Percentiles rank a stretch among this genome's conserved stretches.
phyloP scores from a whole-genome alignment of 2,888 invertebrate genomes.

The Diarsia brunnea region DNA sequence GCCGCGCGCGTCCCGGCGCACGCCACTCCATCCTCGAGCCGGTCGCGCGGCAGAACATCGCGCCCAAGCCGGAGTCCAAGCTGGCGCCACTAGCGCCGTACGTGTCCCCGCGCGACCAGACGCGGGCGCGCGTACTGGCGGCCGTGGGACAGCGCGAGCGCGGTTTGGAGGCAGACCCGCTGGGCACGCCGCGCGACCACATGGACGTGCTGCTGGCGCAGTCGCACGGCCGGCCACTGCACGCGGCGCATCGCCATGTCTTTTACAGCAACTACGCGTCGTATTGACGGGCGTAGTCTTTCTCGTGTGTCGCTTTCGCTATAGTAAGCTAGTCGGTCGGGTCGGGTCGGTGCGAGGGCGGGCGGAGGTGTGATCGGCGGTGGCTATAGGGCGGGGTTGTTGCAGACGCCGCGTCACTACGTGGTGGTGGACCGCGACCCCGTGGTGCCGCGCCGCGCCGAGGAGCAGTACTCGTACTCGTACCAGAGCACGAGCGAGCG shows the following conservation, averaged over 20 bases:
- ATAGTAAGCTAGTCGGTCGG: constrained; percentile 77
- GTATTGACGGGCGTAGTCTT: constrained; percentile 80
- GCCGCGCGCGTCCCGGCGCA: constrained; percentile 89
- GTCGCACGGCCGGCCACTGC: constrained; percentile 90
- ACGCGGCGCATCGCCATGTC: constrained; percentile 87
- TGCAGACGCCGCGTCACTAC: constrained; percentile 97
- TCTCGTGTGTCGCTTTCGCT: constrained; percentile 89
- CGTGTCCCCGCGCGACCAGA: constrained; percentile 92
- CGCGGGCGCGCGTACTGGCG: constrained; percentile 91
- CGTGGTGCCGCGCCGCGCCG: constrained; percentile 92
- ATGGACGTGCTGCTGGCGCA: constrained; percentile 92
- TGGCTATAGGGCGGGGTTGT: constrained; percentile 88
- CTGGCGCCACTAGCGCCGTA: constrained; percentile 92
- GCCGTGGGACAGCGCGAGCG: constrained; percentile 91
- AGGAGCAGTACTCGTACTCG: constrained; percentile 96
- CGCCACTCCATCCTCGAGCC: constrained; percentile 88
- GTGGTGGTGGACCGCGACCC: constrained; percentile 96
- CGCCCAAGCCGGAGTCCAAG: constrained; percentile 90
- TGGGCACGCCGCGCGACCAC: constrained; percentile 91
- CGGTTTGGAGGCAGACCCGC: constrained; percentile 90
- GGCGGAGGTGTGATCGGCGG: constrained; percentile 79
- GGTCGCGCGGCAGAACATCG: constrained; percentile 91
- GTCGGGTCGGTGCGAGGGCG: constrained; percentile 82
- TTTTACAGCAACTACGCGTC: constrained; percentile 90
- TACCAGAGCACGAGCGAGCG: constrained; percentile 92